phyloP scores from a whole-genome alignment of 2,113 vertebrate species.

The Otolemur garnettii region DNA sequence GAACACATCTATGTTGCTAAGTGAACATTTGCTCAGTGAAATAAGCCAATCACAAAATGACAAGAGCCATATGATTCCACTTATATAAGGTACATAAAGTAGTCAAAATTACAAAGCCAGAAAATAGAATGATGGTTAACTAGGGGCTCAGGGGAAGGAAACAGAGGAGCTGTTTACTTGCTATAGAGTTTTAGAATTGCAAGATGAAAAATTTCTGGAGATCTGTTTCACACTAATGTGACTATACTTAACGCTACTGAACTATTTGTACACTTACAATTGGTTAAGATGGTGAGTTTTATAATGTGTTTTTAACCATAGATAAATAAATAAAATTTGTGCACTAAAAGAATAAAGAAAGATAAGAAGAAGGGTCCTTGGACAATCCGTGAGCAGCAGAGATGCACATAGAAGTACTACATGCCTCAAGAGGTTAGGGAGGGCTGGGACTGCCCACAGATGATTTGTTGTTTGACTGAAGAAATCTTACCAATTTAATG shows the following conservation, averaged over 20 bases:
- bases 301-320: background rate
- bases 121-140: background rate
- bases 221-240: background rate
- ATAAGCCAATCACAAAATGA: background rate
- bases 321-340: background rate
- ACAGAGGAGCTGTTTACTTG: background rate
- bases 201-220: background rate
- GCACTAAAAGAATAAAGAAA: background rate
- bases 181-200: background rate
- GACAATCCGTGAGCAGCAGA: background rate
- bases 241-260: background rate
- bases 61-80: background rate
- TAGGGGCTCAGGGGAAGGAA: background rate
- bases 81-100: background rate
- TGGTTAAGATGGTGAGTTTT: background rate
- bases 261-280: background rate
- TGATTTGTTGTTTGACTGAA: background rate
- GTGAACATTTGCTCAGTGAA: background rate
- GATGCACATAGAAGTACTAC: accelerated
- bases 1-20: background rate
- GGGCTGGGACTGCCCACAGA: background rate
- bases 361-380: background rate
- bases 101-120: background rate
- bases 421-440: background rate
- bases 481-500: background rate